These are phyloP conservation scores for Columba livia DNA, from an alignment of 2,113 vertebrate genomes.

Conservation along the genomic window DNA sequence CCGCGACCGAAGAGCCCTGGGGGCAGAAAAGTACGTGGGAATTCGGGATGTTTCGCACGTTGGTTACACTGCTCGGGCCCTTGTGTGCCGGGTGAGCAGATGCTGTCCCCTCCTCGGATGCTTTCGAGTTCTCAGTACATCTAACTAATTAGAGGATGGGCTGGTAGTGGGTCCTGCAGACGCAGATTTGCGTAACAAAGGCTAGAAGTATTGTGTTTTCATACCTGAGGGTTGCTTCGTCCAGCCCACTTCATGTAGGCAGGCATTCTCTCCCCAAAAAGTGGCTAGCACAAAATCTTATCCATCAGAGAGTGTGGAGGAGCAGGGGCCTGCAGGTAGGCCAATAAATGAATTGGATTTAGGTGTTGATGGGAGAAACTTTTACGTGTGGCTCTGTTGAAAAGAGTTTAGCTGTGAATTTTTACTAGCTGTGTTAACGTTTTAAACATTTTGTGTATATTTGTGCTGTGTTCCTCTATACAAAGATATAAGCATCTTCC, in stretches of 20 bases:
- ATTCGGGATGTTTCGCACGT: fast-evolving
- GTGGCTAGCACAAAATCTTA: background rate
- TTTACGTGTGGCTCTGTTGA: fast-evolving
- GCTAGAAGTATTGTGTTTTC: background rate
- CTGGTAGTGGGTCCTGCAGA: background rate
- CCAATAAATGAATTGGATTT: background rate
- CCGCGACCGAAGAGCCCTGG: too few relatives aligned
- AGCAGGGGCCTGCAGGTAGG: background rate
- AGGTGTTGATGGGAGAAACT: background rate
- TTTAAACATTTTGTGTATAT: fast-evolving
- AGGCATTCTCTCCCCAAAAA: background rate
- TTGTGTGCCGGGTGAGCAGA: background rate
- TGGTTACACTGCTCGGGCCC: background rate
- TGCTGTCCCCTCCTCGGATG: background rate
- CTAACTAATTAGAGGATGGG: fast-evolving
- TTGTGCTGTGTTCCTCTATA: background rate
- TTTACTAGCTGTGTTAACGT: background rate
- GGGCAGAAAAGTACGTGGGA: fast-evolving
- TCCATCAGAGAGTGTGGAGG: background rate
- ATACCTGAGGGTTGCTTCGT: background rate
- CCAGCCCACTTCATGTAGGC: background rate
- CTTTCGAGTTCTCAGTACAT: fast-evolving
- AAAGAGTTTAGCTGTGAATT: background rate
- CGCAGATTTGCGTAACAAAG: background rate
- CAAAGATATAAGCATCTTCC: background rate